A percentile compares a stretch with the other conserved stretches of the same genome.
phyloP scores from a whole-genome alignment of 2,113 vertebrate species.

The Xyliphius kryptos region DNA sequence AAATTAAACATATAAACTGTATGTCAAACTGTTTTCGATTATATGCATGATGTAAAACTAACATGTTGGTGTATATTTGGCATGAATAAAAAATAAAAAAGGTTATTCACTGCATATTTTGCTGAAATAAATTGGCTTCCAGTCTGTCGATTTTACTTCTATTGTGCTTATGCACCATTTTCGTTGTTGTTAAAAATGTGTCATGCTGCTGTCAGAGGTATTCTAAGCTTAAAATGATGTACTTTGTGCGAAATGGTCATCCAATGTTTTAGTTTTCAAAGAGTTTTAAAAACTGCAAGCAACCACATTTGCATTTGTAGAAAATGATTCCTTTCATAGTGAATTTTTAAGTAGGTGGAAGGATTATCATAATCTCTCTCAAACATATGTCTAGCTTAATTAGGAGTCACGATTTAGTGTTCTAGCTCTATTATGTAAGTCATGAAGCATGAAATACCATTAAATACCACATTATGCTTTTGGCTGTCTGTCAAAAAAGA shows the following conservation, averaged over 20 bases:
- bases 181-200: too few relatives aligned
- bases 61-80: constrained; percentile 35
- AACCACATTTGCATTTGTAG: background rate
- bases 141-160: too few relatives aligned
- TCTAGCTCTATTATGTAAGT: background rate
- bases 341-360: background rate
- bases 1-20: constrained; percentile 1
- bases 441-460: background rate
- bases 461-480: background rate
- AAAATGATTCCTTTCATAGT: background rate
- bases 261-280: background rate
- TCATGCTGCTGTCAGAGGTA: too few relatives aligned
- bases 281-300: background rate
- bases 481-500: background rate
- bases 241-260: too few relatives aligned
- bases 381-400: too few relatives aligned
- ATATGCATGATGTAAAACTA: constrained; percentile 38
- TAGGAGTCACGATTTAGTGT: too few relatives aligned
- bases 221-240: too few relatives aligned
- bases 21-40: constrained; percentile 16
- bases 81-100: constrained; percentile 40
- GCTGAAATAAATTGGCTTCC: too few relatives aligned
- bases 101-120: too few relatives aligned
- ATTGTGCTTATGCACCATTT: too few relatives aligned
- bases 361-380: background rate